Evolutionary conservation across 1,140 invertebrate species (phyloP), one percentile per base, ranked within the genome.

Genomic region (Atta cephalotes): DNA sequence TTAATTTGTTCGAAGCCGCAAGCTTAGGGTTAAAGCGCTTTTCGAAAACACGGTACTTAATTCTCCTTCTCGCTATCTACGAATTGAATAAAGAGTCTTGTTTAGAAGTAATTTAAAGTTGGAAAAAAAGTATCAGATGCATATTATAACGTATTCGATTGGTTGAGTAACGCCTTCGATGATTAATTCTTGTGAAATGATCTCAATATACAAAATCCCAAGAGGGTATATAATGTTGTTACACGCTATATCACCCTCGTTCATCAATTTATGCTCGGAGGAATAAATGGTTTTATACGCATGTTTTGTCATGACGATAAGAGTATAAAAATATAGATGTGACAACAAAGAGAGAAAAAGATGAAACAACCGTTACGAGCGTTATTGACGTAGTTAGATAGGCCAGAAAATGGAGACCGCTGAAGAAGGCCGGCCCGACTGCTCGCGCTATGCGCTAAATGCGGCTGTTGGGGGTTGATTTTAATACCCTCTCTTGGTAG

Each of bases 401-500:
- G 68, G 63, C 14, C 60, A 56, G 72, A 66, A 77, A 77, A 77
- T 77, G 49, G 66, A 71, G 65, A n/a, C 60, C 65, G n/a, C 14
- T n/a, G 14, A 14, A 39, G 53, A 86, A 87, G 58, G 31, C 62
- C 70, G 56, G 60, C 87, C 80, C 79, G 84, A 81, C 49, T 58
- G 62, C 66, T n/a, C 35, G 66, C 18, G 35, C 35, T 45, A 62
- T 76, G 53, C 66, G 72, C 28, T 70, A 70, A 28, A 76, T 58
- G 58, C 35, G 76, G 39, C 49, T 80, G 78, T 35, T 45, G 80
- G 60, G 79, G 89, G 90, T 90, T 88, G 92, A 92, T 92, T 93
- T 92, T 93, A 93, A 92, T 94, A 91, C 14, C 66, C 45, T 89
- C 87, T 91, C 91, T 90, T 65, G 85, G 92, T 70, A 85, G 62